Percentiles rank a stretch among this genome's conserved stretches.
Evolutionary conservation across 2,888 invertebrate genomes (phyloP).

Genomic region (Sisyra nigra): DNA sequence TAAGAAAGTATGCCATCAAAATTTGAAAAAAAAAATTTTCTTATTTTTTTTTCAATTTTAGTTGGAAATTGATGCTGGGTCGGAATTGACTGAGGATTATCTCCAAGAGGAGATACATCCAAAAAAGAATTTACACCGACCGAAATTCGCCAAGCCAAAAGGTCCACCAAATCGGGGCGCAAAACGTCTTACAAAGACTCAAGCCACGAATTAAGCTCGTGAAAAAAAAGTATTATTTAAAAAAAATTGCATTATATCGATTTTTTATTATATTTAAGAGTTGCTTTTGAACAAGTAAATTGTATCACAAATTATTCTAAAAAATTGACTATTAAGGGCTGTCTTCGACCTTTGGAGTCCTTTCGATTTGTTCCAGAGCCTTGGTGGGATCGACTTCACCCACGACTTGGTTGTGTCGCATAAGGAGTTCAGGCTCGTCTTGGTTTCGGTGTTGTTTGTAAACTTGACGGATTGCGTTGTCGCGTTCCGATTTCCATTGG

Average conservation of each 20-base stretch:
- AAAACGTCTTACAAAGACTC: conserved; percentile 66
- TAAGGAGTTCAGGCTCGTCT: conserved; percentile 16
- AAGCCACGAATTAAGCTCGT: conserved; percentile 18
- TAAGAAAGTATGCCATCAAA: conserved; percentile 57
- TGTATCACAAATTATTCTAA: no score
- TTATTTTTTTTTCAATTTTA: conserved; percentile 27
- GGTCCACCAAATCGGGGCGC: conserved; percentile 90
- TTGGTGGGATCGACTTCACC: conserved; percentile 4
- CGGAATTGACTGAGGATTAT: conserved; percentile 79
- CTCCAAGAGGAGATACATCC: conserved; percentile 91
- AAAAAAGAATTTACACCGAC: conserved; percentile 70
- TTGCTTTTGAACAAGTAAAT: no score
- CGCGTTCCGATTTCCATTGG: conserved; percentile 27
- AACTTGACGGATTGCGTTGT: conserved; percentile 22
- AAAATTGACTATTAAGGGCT: no score
- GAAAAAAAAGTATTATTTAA: no score
- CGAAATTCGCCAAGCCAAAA: conserved; percentile 92
- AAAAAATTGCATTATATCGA: no score
- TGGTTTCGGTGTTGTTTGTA: conserved; percentile 17
- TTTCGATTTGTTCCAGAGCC: conserved; percentile 1
- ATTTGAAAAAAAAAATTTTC: neutral
- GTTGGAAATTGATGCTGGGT: conserved; percentile 83
- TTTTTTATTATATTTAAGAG: no score
- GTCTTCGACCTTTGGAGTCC: no score
- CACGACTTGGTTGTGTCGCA: conserved; percentile 13